phyloP scores from a whole-genome alignment of 2,797 vertebrate species.

The Thunnus albacares region DNA sequence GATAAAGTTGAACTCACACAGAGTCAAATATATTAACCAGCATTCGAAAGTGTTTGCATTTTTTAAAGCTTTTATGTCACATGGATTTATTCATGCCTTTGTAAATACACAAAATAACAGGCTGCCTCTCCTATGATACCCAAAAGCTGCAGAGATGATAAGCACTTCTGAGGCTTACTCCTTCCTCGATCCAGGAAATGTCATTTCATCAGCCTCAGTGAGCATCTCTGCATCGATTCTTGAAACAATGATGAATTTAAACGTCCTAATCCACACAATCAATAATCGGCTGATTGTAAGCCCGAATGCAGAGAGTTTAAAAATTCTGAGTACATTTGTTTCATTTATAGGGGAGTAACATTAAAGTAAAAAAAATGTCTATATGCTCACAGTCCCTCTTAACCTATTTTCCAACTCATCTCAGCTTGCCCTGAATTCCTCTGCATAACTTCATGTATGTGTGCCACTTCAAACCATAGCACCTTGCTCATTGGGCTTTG shows the following conservation, averaged over 20 bases:
- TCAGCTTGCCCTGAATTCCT: constrained; percentile 59
- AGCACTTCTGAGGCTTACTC: constrained; percentile 44
- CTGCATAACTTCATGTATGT: constrained; percentile 27
- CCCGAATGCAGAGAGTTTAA: background rate
- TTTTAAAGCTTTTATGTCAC: constrained; percentile 10
- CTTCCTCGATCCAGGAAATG: constrained; percentile 58
- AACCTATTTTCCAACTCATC: constrained; percentile 63
- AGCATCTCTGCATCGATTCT: constrained; percentile 59
- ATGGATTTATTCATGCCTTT: constrained; percentile 25
- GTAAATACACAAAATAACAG: constrained; percentile 31
- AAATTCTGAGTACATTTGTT: background rate
- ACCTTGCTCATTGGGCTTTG: constrained; percentile 59
- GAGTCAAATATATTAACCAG: constrained; percentile 5
- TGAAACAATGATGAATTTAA: constrained; percentile 62
- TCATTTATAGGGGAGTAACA: constrained; percentile 5
- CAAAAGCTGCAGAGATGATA: constrained; percentile 54
- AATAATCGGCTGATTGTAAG: constrained; percentile 21
- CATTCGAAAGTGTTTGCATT: constrained; percentile 1
- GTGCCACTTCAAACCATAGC: constrained; percentile 44
- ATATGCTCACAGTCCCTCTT: constrained; percentile 45
- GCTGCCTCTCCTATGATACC: constrained; percentile 46
- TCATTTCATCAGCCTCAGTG: constrained; percentile 52
- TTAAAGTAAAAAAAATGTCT: constrained; percentile 2
- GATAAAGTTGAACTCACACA: background rate
- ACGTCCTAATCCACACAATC: constrained; percentile 36